A percentile compares a stretch with the other conserved stretches of the same genome.
Evolutionary conservation across 2,797 vertebrate species (phyloP).

Genomic region (Mormyrops boulengeri): DNA sequence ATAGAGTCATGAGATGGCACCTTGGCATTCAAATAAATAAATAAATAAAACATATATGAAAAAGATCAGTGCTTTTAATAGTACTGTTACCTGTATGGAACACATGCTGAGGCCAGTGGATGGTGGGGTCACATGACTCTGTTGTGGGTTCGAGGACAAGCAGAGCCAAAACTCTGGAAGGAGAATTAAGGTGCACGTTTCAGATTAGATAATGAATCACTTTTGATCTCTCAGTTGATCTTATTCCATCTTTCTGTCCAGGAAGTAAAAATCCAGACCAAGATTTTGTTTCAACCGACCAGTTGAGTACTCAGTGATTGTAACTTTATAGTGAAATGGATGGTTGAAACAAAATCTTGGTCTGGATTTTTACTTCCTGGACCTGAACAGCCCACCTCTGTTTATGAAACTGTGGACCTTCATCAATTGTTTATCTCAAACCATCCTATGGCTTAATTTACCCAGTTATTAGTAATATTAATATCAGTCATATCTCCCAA

Average conservation of each 20-base stretch:
- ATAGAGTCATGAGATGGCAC: background rate
- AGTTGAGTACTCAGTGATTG: background rate
- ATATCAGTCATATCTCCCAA: background rate
- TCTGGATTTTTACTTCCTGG: background rate
- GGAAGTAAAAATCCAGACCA: background rate
- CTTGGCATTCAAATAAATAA: background rate
- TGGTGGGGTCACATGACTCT: slow-evolving; percentile 39
- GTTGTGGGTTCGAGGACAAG: slow-evolving; percentile 30
- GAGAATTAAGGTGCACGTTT: background rate
- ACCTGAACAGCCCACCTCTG: background rate
- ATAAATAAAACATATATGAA: background rate
- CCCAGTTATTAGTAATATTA: background rate
- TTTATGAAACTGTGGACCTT: background rate
- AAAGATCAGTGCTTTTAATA: background rate
- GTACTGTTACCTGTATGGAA: slow-evolving; percentile 59
- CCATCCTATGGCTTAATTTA: background rate
- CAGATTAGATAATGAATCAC: background rate
- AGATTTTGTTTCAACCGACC: background rate
- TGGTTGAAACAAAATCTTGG: background rate
- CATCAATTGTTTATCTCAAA: background rate
- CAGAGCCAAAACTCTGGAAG: slow-evolving; percentile 58
- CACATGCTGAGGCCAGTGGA: slow-evolving; percentile 48
- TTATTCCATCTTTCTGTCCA: background rate
- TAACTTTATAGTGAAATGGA: background rate
- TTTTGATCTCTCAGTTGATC: background rate